These are phyloP conservation scores for Phocides pigmalion DNA, from an alignment of 1,140 invertebrate species.

Conservation along the genomic window DNA sequence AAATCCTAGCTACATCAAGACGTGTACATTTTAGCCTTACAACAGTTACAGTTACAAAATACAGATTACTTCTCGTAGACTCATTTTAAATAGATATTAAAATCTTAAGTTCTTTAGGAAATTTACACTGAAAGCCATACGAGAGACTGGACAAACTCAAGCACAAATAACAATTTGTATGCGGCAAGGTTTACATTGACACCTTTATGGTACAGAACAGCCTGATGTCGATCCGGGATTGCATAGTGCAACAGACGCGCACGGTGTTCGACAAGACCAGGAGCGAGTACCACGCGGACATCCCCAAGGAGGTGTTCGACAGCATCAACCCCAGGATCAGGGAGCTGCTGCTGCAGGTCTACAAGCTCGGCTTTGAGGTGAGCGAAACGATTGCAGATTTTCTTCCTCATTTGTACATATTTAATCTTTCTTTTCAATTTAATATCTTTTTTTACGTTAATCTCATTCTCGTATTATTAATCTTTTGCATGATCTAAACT, in stretches of 20 bases:
- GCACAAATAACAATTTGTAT: too few species aligned
- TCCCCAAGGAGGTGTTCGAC: conserved; percentile 70
- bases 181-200: too few species aligned
- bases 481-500: neutral
- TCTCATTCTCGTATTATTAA: neutral
- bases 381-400: conserved; percentile 12
- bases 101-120: too few species aligned
- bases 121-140: too few species aligned
- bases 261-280: conserved; percentile 51
- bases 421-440: neutral
- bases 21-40: too few species aligned
- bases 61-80: too few species aligned
- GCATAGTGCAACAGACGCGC: conserved; percentile 58
- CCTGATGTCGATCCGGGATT: conserved; percentile 64
- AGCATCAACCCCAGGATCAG: conserved; percentile 85
- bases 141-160: too few species aligned
- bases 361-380: conserved; percentile 94
- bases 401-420: neutral
- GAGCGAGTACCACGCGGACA: conserved; percentile 42
- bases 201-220: conserved; percentile 61
- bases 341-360: conserved; percentile 94
- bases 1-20: too few species aligned
- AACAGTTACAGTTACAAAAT: too few species aligned
- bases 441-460: neutral
- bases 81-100: too few species aligned